Conservation (phyloP, 2,888 invertebrate species). For the Diloba caeruleocephala region DNA sequence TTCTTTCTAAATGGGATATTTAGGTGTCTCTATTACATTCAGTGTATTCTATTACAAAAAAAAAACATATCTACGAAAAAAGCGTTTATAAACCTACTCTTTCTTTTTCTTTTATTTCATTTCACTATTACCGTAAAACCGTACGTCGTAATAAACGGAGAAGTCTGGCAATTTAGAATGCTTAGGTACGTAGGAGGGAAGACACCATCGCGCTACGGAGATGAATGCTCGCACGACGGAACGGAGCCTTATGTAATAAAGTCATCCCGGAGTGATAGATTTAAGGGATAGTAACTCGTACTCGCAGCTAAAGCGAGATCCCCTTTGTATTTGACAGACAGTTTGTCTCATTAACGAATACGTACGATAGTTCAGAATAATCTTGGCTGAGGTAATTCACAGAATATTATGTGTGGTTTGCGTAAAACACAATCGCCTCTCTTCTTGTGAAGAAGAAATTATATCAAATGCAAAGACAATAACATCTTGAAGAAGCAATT, state of each 20-base stretch:
- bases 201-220: slow-evolving; percentile 20
- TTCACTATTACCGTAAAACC: slow-evolving; percentile 25
- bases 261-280: slow-evolving; percentile 47
- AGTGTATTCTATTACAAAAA: no score
- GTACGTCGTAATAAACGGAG: slow-evolving; percentile 37
- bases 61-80: no score
- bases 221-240: slow-evolving; percentile 24
- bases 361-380: slow-evolving; percentile 18
- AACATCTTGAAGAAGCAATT: no score
- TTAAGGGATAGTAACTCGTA: slow-evolving; percentile 41
- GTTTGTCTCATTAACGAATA: slow-evolving; percentile 39
- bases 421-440: no score
- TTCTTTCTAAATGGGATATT: no score
- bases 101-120: no score
- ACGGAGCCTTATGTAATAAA: slow-evolving; percentile 46
- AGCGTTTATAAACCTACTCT: not conserved
- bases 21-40: no score
- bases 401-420: no score
- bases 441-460: no score
- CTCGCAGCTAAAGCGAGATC: slow-evolving; percentile 26
- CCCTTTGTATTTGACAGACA: slow-evolving; percentile 47
- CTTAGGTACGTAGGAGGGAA: slow-evolving; percentile 35
- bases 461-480: no score
- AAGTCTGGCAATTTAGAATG: slow-evolving; percentile 46
- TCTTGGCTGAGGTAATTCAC: no score